Evolutionary conservation across 2,113 vertebrate species (phyloP).

Genomic region (Origma solitaria): DNA sequence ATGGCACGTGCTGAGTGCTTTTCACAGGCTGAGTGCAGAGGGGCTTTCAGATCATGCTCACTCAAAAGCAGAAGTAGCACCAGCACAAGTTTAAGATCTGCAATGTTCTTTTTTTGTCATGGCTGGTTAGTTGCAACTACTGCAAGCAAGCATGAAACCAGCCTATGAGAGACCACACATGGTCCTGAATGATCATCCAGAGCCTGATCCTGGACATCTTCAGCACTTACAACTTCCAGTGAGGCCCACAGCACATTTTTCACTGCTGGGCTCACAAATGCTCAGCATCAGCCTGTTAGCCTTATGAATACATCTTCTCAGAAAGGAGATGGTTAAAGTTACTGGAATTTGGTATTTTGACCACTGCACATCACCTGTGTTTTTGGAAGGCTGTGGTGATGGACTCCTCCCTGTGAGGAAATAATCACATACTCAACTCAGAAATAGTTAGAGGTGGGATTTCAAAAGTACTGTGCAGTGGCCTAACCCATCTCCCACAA

Average conservation of each 20-base stretch:
- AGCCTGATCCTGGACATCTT: neutral
- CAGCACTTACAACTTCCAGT: neutral
- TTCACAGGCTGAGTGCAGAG: neutral
- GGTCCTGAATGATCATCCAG: slow-evolving; percentile 6
- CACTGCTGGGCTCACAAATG: neutral
- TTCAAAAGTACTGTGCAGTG: slow-evolving; percentile 19
- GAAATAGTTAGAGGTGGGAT: slow-evolving; percentile 42
- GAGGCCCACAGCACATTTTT: neutral
- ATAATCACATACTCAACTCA: slow-evolving; percentile 43
- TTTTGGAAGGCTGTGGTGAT: slow-evolving; percentile 46
- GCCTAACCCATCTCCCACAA: slow-evolving; percentile 15
- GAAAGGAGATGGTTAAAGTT: neutral
- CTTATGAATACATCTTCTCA: neutral
- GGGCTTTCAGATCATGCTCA: slow-evolving; percentile 39
- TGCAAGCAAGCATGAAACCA: neutral
- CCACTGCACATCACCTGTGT: neutral
- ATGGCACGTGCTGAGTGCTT: neutral
- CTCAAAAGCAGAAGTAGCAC: slow-evolving; percentile 63
- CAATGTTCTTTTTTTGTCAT: slow-evolving; percentile 37
- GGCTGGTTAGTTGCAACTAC: slow-evolving; percentile 21
- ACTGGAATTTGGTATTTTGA: neutral
- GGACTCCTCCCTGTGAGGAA: slow-evolving; percentile 48
- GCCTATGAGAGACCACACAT: neutral
- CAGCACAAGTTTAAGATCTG: slow-evolving; percentile 14
- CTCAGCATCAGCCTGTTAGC: neutral